A percentile compares a stretch with the other conserved stretches of the same genome.
phyloP scores from a whole-genome alignment of 1,140 invertebrate species.

The Pachyrhynchus sulphureomaculatus region DNA sequence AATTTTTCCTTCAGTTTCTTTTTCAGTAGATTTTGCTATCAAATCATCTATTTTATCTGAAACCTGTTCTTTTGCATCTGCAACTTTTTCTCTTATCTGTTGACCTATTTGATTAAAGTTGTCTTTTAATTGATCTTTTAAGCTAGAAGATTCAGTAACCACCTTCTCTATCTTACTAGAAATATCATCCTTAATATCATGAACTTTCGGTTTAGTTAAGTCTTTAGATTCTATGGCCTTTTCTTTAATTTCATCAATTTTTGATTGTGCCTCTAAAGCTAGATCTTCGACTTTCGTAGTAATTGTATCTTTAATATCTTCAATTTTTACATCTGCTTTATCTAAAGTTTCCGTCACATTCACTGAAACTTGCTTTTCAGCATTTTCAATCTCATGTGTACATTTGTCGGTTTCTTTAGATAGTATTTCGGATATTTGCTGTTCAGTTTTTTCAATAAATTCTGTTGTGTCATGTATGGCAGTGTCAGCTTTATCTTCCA shows the following conservation, averaged over 20 bases:
- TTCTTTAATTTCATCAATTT: constrained; percentile 4
- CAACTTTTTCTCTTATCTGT: not conserved
- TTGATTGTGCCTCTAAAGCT: not conserved
- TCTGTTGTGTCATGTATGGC: not conserved
- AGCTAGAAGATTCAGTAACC: no score
- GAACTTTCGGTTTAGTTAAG: not conserved
- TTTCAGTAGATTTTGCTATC: not conserved
- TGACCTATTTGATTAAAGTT: constrained; percentile 11
- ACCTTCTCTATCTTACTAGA: no score
- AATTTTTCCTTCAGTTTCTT: not conserved
- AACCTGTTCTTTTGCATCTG: not conserved
- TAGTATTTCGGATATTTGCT: constrained; percentile 1
- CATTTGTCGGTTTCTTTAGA: not conserved
- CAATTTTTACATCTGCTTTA: constrained; percentile 1
- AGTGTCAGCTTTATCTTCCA: not conserved
- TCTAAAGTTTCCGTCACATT: not conserved
- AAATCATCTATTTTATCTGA: not conserved
- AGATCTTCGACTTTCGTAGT: not conserved
- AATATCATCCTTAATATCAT: no score
- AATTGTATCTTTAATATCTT: not conserved
- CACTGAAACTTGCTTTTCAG: constrained; percentile 3
- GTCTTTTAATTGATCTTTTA: no score
- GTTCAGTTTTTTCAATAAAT: not conserved
- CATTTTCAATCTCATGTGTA: constrained; percentile 3
- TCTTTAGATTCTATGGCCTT: constrained; percentile 1